Base-by-base conservation (phyloP, 92 coral and sea anemone species). In the Palythoa caribaeorum region DNA sequence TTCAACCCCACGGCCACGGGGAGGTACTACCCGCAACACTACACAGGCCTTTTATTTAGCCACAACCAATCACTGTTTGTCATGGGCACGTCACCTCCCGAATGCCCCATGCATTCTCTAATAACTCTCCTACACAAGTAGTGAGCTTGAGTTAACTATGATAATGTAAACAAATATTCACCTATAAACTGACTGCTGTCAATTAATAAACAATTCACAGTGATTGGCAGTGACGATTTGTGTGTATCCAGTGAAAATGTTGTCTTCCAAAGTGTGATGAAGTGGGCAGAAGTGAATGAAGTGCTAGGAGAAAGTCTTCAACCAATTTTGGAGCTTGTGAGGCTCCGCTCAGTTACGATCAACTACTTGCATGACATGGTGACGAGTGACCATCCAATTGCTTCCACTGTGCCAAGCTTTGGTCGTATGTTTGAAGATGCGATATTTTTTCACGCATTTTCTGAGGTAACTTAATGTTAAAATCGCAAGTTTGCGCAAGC, bases 251-350 rank as follows among this genome's bases (percentile, higher is more conserved):
- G 93, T 52, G 99, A 96, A 84, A 96, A 96, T 84, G 96, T 98
- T 40, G 99, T 95, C 15, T 96, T 96, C 90, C 94, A 95, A 38
- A 96, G 97, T n/a, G 85, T 96, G 73, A 96, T 93, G 93, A 83
- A 94, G 80, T 96, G 99, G 99, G 96, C 98, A 3, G 98, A 95
- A 57, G 93, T 95, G 74, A 95, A 95, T 90, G 98, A 93, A 59
- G 88, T 86, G 14, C 90, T 89, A 76, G 94, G 91, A 59, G 98
- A 91, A 38, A 91, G 59, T 36, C 94, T 95, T 37, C 90, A 91
- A 80, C 94, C 96, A 3, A 73, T 93, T 57, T 13, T 93, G 83
- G 96, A 95, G 52, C 93, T 91, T 59, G 94, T 95, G 13, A 90
- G 96, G 40, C 91, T 95, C 81, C 92, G 92, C 83, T 83, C 88